Evolutionary conservation across 1,140 invertebrate species (phyloP), one percentile per base, ranked within the genome.

Genomic region (Babylonia areolata): DNA sequence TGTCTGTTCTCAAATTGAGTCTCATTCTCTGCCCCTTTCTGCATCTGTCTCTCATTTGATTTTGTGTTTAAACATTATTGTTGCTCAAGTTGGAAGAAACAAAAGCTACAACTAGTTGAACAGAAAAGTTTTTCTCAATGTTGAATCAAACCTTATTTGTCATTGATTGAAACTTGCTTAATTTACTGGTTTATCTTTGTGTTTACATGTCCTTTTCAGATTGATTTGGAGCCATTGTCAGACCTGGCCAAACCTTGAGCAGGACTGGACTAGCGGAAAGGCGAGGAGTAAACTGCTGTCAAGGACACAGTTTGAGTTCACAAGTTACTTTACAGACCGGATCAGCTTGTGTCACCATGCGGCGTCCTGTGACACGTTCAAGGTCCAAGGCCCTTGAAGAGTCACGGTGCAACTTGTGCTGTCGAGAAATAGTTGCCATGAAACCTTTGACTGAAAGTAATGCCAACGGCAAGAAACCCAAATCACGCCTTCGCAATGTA

Each of bases 381-480:
- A 73, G 71, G 71, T 33, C 71, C 1, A 73, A 73, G 35, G 71
- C 71, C 31, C 71, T 73, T 15, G 71, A 73, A 35, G 31, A 73
- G 35, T 73, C 71, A 15, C 71, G 69, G 31, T 73, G 71, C 71
- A 73, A 73, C 71, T 35, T 73, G 35, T 73, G 71, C 71, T 73
- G 71, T 31, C 71, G 71, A 6, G 71, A 73, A 20, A 73, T 73
- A n/a, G 35, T 73, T 3, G 71, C 71, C 71, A 5, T 73, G 71
- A 73, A 73, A 20, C 71, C 71, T 11, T 31, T 73, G 71, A 73
- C 71, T 0, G 71, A 73, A 73, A 35, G 71, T 20, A 73, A 73
- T 31, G 71, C 31, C 71, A 73, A 73, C 31, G 71, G 71, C n/a
- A 73, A 73, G 71, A 73, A 73, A 73, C 71, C 71, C 31, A 73